These are phyloP conservation scores for Nasonia oneida DNA, from an alignment of 2,888 invertebrate species.

Conservation along the genomic window DNA sequence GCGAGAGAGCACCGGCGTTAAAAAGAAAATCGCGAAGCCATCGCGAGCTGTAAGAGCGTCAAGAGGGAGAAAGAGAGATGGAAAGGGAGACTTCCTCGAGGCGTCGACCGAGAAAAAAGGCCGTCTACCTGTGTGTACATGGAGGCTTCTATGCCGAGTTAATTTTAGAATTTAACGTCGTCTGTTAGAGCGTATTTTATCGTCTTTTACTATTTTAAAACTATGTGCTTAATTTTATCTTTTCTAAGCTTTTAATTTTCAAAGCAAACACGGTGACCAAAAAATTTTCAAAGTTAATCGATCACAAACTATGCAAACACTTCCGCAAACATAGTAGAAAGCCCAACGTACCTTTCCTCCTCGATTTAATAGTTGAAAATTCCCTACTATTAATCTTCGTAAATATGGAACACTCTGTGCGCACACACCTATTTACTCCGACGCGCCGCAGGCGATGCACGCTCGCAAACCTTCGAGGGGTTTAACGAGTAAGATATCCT, in stretches of 20 bases:
- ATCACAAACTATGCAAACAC: too few relatives aligned
- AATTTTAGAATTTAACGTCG: background rate
- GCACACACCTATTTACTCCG: background rate
- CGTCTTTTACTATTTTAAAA: too few relatives aligned
- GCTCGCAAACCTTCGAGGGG: constrained; percentile 31
- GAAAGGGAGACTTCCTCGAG: background rate
- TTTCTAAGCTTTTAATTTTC: too few relatives aligned
- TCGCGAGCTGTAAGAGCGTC: background rate
- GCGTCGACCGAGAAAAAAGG: constrained; percentile 22
- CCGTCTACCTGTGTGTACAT: background rate
- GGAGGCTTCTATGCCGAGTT: background rate
- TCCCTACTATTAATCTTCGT: background rate
- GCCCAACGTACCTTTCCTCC: too few relatives aligned
- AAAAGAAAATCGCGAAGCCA: constrained; percentile 30
- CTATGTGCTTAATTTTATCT: too few relatives aligned
- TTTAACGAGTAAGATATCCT: constrained; percentile 42
- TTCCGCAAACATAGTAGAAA: too few relatives aligned
- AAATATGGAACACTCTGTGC: background rate
- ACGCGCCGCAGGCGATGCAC: constrained; percentile 15
- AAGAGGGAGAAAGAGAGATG: background rate
- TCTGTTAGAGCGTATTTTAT: too few relatives aligned
- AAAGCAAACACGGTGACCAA: too few relatives aligned
- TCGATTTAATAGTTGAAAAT: too few relatives aligned
- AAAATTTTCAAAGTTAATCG: too few relatives aligned
- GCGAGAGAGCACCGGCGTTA: background rate